Evolutionary conservation across 1,140 invertebrate species (phyloP).

Genomic region (Sesamia nonagrioides): DNA sequence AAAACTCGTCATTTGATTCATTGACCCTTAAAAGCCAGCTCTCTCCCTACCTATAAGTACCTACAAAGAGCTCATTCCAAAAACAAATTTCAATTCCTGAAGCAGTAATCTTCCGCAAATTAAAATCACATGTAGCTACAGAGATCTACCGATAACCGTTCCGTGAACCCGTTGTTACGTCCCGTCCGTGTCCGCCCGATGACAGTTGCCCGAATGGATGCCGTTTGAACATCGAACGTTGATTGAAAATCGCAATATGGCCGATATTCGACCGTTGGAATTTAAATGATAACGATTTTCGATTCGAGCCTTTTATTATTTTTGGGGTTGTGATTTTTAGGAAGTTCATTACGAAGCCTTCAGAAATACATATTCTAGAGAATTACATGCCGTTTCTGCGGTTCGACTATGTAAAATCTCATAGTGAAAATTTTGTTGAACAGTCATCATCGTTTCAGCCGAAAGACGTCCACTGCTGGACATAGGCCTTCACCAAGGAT

Average conservation of each 20-base stretch:
- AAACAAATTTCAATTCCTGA: constrained; percentile 34
- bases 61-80: constrained; percentile 2
- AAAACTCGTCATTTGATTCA: neutral
- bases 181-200: constrained; percentile 47
- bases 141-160: constrained; percentile 45
- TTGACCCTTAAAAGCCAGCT: neutral
- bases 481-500: no score
- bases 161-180: constrained; percentile 43
- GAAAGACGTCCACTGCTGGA: no score
- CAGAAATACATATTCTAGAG: no score
- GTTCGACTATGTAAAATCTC: no score
- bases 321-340: neutral
- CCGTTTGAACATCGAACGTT: constrained; percentile 49
- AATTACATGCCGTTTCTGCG: no score
- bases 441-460: no score
- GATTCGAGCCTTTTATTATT: neutral
- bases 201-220: constrained; percentile 46
- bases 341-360: no score
- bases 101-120: constrained; percentile 38
- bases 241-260: constrained; percentile 48
- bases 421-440: no score
- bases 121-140: constrained; percentile 41
- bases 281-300: constrained; percentile 20
- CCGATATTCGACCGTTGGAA: constrained; percentile 27
- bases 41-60: neutral